Evolutionary conservation across 2,113 vertebrate genomes (phyloP).

Genomic region (Ictalurus furcatus): DNA sequence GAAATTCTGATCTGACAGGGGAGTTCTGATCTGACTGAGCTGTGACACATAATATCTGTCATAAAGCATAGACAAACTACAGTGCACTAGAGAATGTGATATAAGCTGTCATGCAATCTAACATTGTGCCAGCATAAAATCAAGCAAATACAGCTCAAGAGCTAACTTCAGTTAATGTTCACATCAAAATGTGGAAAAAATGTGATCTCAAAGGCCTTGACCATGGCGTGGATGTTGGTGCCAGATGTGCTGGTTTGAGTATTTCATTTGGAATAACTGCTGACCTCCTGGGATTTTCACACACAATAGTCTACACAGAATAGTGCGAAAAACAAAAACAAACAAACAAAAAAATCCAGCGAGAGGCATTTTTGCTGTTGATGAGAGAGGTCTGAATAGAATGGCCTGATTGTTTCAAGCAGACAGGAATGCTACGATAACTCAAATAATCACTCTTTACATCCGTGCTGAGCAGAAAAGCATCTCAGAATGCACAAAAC

Average conservation of each 20-base stretch:
- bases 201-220: background rate
- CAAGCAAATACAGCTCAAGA: background rate
- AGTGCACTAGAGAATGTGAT: background rate
- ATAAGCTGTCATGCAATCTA: background rate
- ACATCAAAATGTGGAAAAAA: background rate
- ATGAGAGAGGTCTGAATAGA: background rate
- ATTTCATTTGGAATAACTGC: background rate
- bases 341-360: background rate
- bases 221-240: background rate
- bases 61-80: background rate
- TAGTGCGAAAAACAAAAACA: background rate
- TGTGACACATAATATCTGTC: background rate
- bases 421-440: background rate
- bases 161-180: background rate
- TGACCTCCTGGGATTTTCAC: background rate
- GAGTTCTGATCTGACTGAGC: no score
- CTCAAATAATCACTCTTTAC: background rate
- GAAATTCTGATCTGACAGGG: no score
- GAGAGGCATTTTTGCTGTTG: background rate
- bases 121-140: background rate
- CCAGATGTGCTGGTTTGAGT: background rate
- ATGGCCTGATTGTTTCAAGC: background rate
- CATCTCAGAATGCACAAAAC: background rate
- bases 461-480: background rate
- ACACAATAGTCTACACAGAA: background rate